These are phyloP conservation scores for Ophion ellenae DNA, from an alignment of 2,888 invertebrate genomes.

Conservation along the genomic window DNA sequence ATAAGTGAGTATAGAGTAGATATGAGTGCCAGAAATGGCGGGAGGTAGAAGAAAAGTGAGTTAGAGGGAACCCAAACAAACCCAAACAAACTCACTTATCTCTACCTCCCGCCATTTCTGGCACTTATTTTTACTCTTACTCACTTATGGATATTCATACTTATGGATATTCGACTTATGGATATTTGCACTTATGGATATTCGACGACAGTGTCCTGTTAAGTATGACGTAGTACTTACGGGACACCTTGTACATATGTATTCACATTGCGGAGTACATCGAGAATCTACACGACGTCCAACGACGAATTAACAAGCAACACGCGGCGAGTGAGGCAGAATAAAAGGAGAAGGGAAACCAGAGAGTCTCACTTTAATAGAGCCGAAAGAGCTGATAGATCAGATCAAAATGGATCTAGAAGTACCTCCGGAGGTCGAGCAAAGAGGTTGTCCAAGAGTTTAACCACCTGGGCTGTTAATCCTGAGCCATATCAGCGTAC, in stretches of 20 bases:
- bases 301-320: slow-evolving; percentile 6
- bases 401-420: slow-evolving; percentile 48
- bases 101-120: too few relatives aligned
- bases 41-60: too few relatives aligned
- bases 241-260: background rate
- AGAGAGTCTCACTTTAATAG: slow-evolving; percentile 7
- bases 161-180: too few relatives aligned
- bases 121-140: too few relatives aligned
- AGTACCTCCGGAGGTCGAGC: slow-evolving; percentile 37
- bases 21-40: too few relatives aligned
- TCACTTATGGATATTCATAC: too few relatives aligned
- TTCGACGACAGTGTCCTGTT: too few relatives aligned
- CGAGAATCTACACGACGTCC: background rate
- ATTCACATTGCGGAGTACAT: background rate
- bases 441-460: slow-evolving; percentile 29
- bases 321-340: background rate
- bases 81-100: too few relatives aligned
- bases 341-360: background rate
- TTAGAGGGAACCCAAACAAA: too few relatives aligned
- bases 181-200: too few relatives aligned
- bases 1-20: too few relatives aligned
- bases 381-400: slow-evolving; percentile 22
- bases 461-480: slow-evolving; percentile 71
- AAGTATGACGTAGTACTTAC: too few relatives aligned
- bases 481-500: slow-evolving; percentile 69